These are phyloP conservation scores for Telmatochromis brichardi DNA, from an alignment of 2,113 vertebrate genomes.

Conservation along the genomic window DNA sequence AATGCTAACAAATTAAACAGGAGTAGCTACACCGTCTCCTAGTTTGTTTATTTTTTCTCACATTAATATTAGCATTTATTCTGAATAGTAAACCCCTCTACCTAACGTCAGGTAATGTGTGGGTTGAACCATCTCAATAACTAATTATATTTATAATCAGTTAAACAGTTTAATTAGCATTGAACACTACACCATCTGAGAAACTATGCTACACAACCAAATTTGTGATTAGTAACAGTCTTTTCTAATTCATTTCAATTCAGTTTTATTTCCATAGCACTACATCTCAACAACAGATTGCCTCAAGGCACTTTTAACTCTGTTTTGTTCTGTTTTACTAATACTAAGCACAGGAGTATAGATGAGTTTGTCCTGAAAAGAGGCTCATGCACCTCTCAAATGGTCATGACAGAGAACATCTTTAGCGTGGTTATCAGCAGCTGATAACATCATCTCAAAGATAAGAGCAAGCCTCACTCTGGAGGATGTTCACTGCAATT, in stretches of 20 bases:
- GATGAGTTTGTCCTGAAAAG: neutral
- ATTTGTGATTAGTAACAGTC: neutral
- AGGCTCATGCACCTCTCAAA: neutral
- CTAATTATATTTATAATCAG: neutral
- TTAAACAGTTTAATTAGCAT: neutral
- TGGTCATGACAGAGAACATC: neutral
- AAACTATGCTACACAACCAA: neutral
- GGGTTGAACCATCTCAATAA: neutral
- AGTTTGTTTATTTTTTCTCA: neutral
- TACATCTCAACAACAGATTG: neutral
- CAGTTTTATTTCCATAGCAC: neutral
- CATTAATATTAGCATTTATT: neutral
- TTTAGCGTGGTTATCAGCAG: neutral
- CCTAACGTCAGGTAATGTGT: neutral
- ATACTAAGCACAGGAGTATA: neutral
- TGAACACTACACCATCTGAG: neutral
- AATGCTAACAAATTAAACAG: neutral
- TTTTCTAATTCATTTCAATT: neutral
- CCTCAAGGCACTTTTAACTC: neutral
- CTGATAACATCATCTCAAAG: neutral
- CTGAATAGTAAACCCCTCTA: neutral
- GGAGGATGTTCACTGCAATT: neutral
- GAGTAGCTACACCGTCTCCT: neutral
- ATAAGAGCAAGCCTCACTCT: neutral
- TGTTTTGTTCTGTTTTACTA: neutral